Percentiles rank a stretch among this genome's conserved stretches.
Evolutionary conservation across 2,888 invertebrate genomes (phyloP).

Genomic region (Conomelus anceps): DNA sequence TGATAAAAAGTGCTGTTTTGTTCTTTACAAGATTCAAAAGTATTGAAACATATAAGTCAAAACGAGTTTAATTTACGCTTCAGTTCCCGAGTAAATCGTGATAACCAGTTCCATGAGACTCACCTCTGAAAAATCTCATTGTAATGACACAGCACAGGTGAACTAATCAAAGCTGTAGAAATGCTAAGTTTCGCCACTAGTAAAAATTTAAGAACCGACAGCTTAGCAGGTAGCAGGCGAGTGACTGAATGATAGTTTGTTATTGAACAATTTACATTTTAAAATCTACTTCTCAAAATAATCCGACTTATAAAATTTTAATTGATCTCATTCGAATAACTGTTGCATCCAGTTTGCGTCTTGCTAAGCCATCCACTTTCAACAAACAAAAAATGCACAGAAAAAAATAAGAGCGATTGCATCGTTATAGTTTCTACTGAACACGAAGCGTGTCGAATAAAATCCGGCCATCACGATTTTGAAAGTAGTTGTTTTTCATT

Average conservation of each 20-base stretch:
- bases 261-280: not conserved
- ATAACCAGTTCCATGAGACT: no score
- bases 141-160: no score
- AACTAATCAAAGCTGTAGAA: no score
- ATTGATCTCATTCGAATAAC: not conserved
- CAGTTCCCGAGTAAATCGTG: no score
- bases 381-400: not conserved
- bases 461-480: not conserved
- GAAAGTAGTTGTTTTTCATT: not conserved
- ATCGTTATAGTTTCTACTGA: not conserved
- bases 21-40: no score
- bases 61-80: no score
- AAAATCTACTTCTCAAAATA: not conserved
- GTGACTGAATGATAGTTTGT: no score
- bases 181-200: no score
- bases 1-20: no score
- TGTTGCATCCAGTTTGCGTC: not conserved
- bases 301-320: not conserved
- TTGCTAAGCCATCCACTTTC: not conserved
- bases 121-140: no score
- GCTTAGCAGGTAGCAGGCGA: not conserved
- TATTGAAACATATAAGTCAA: no score
- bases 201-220: no score
- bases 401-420: not conserved
- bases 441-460: not conserved